Evolutionary conservation across 1,140 invertebrate species (phyloP), one percentile per base, ranked within the genome.

Genomic region (Limonius californicus): DNA sequence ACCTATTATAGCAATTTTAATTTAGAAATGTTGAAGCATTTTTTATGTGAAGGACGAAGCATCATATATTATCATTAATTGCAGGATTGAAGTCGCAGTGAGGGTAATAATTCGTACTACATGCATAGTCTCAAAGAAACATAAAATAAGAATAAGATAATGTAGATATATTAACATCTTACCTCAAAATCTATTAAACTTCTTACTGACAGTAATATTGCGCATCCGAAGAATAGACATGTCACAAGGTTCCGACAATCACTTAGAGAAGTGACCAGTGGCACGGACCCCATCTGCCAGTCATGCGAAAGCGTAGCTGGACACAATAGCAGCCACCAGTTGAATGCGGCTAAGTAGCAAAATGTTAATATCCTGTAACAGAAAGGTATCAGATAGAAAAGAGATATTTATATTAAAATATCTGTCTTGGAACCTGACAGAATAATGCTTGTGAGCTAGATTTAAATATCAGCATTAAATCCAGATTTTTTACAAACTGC

Each of bases 261-360:
- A 47, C 80, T 81, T 2, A 84, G 72, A 32, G 84, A 85, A 53
- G 85, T 85, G 39, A 94, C 83, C 30, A 92, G 76, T 20, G 90
- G 89, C 45, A 93, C 82, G 9, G 90, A 92, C 20, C 90, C 89
- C 90, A 93, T 92, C 76, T 92, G 90, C 89, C 91, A 94, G 72
- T 93, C 90, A 70, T 92, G 91, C 63, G 88, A 90, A 0, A 93
- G 80, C 8, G 83, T 84, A 64, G 83, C 83, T 1, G 91, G 90
- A 70, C 87, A 90, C 12, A 93, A 76, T 9, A 94, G 81, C 47
- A 94, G 76, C 89, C 89, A 91, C 77, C 85, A 85, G 80, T 92
- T 92, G 76, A 92, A 84, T 0, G 88, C 85, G 1, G 89, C 88
- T 69, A 92, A 77, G 76, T 91, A 92, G 72, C 87, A 86, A 74